Percentiles rank a stretch among this genome's conserved stretches.
phyloP scores from a whole-genome alignment of 2,797 vertebrate species.

The Carapus acus region DNA sequence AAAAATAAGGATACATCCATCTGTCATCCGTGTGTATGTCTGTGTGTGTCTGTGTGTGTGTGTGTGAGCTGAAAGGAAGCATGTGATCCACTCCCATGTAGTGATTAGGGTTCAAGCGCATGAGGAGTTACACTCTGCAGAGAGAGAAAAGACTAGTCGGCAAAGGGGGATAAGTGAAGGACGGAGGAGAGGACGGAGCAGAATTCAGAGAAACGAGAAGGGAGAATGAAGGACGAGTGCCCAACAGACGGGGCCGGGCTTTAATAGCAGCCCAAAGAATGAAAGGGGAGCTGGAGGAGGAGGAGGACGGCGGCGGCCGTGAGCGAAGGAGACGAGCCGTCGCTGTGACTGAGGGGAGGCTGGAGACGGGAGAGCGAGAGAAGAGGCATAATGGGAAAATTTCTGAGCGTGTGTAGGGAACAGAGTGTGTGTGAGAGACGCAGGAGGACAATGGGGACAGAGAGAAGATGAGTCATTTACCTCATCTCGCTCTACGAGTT shows the following conservation, averaged over 20 bases:
- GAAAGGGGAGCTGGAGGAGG: conserved; percentile 1
- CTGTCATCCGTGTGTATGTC: no score
- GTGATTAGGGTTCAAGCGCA: no score
- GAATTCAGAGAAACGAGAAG: no score
- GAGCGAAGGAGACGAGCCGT: conserved; percentile 22
- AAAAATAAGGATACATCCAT: no score
- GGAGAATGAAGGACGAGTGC: no score
- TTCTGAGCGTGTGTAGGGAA: conserved; percentile 8
- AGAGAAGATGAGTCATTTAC: conserved; percentile 37
- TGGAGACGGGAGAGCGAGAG: not conserved
- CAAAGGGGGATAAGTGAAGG: conserved; percentile 2
- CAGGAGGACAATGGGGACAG: no score
- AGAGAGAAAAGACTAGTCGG: not conserved
- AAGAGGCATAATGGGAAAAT: conserved; percentile 8
- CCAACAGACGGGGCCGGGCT: not conserved
- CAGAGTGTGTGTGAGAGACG: conserved; percentile 13
- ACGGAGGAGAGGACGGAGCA: not conserved
- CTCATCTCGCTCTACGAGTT: conserved; percentile 37
- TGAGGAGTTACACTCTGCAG: not conserved
- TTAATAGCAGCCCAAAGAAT: conserved; percentile 6
- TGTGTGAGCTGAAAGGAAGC: no score
- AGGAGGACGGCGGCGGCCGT: conserved; percentile 1
- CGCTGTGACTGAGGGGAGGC: conserved; percentile 1
- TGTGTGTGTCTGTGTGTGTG: no score
- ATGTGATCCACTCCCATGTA: no score